Evolutionary conservation across 2,888 invertebrate genomes (phyloP).

Genomic region (Cryptosula pallasiana): DNA sequence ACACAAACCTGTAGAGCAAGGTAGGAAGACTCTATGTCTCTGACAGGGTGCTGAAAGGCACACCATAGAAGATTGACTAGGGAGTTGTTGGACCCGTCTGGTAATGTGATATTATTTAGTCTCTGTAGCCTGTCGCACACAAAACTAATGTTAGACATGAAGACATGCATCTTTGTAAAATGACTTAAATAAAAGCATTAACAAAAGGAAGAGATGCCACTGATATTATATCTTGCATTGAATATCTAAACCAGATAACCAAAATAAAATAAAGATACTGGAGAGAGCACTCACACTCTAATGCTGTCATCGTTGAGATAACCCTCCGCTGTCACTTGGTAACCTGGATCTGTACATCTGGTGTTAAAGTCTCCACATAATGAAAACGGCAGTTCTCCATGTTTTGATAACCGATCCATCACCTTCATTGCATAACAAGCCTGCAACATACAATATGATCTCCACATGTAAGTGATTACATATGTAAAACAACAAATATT

Average conservation of each 20-base stretch:
- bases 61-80: conserved; percentile 44
- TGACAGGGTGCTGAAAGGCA: conserved; percentile 48
- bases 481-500: no score
- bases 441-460: conserved; percentile 34
- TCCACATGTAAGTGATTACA: no score
- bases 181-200: no score
- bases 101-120: background rate
- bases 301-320: conserved; percentile 42
- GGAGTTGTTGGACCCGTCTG: conserved; percentile 27
- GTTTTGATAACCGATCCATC: conserved; percentile 39
- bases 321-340: conserved; percentile 45
- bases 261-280: conserved; percentile 25
- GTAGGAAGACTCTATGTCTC: conserved; percentile 44
- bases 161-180: no score
- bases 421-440: conserved; percentile 46
- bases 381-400: conserved; percentile 40
- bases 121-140: conserved; percentile 35
- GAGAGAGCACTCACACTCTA: background rate
- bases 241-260: no score
- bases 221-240: no score
- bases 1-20: conserved; percentile 35
- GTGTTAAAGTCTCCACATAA: conserved; percentile 52
- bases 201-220: no score
- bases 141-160: no score
- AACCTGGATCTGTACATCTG: conserved; percentile 38